phyloP scores from a whole-genome alignment of 2,888 invertebrate genomes.

The Caenorhabditis doughertyi region DNA sequence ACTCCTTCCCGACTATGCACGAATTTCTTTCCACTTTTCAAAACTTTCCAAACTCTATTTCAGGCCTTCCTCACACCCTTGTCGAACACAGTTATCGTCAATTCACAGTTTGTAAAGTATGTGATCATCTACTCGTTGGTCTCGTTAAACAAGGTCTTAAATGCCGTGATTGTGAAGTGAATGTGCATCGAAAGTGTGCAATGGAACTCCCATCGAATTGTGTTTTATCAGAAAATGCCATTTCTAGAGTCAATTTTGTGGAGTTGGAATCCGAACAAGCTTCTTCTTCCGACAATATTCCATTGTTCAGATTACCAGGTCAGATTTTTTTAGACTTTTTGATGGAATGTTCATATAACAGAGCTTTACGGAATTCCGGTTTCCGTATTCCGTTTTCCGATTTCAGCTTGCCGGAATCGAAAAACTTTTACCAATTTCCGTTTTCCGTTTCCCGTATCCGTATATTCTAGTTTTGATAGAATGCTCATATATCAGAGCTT shows the following conservation, averaged over 20 bases:
- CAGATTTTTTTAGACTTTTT: neutral
- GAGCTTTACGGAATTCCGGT: too few species aligned
- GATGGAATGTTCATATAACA: too few species aligned
- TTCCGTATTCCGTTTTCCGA: too few species aligned
- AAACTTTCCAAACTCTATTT: neutral
- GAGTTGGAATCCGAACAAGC: conserved; percentile 16
- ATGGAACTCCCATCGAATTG: conserved; percentile 78
- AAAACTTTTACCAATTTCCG: too few species aligned
- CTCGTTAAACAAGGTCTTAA: conserved; percentile 82
- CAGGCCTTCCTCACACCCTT: conserved; percentile 81
- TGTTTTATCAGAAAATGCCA: conserved; percentile 74
- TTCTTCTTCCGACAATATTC: conserved; percentile 67
- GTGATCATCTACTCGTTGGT: conserved; percentile 82
- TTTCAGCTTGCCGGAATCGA: too few species aligned
- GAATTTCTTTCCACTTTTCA: neutral
- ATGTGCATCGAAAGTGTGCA: conserved; percentile 82
- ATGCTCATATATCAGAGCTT: too few species aligned
- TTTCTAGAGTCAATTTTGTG: conserved; percentile 62
- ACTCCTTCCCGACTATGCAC: too few species aligned
- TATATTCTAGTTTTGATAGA: too few species aligned
- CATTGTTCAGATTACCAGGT: conserved; percentile 68
- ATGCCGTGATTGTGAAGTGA: conserved; percentile 82
- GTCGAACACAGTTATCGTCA: conserved; percentile 82
- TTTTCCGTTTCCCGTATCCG: too few species aligned
- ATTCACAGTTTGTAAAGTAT: conserved; percentile 82